phyloP scores from a whole-genome alignment of 92 coral and sea anemone species.

The Zoanthus sociatus region DNA sequence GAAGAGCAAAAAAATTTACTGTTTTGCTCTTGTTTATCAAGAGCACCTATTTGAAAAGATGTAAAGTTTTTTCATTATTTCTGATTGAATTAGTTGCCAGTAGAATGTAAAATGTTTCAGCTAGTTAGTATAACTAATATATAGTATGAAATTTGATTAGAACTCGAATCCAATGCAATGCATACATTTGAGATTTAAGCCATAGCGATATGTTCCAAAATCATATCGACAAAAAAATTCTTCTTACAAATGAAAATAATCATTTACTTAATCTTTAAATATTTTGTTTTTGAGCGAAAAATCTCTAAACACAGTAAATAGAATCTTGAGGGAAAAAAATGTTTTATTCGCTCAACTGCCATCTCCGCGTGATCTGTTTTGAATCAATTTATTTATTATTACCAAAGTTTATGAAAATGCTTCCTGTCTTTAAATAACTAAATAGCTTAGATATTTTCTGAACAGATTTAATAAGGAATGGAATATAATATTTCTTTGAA shows the following conservation, averaged over 20 bases:
- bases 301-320: not conserved
- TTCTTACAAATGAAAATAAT: not conserved
- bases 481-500: no score
- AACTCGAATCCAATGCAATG: not conserved
- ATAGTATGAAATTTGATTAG: not conserved
- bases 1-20: no score
- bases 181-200: not conserved
- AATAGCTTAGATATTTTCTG: not conserved
- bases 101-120: not conserved
- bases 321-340: not conserved
- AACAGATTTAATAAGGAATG: no score
- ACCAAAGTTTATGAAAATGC: not conserved
- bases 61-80: not conserved
- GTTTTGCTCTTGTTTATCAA: not conserved
- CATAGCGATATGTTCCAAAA: not conserved
- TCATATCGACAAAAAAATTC: not conserved
- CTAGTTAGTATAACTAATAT: no score
- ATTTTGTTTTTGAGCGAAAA: not conserved
- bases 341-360: not conserved
- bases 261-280: not conserved
- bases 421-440: no score
- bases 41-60: not conserved
- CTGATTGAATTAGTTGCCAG: not conserved
- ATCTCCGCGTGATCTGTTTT: not conserved
- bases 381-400: no score